Percentiles rank a stretch among this genome's conserved stretches.
These are phyloP conservation scores for Laspeyria flexula DNA, from an alignment of 2,888 invertebrate genomes.

Conservation along the genomic window DNA sequence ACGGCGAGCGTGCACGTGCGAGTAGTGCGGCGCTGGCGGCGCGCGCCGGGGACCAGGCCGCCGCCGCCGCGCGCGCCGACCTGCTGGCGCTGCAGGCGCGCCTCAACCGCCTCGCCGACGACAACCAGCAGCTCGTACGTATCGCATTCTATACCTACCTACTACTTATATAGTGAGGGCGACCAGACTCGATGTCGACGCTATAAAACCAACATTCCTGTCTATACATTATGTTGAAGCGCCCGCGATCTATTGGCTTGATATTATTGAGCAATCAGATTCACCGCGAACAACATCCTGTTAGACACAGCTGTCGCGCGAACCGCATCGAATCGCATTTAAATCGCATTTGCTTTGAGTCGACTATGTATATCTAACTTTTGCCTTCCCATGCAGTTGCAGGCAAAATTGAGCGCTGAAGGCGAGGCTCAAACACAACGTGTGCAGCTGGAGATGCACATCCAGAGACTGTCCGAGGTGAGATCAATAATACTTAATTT, in stretches of 20 bases:
- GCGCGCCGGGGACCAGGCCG: slow-evolving; percentile 82
- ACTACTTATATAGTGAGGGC: too few species aligned
- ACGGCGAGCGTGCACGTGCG: slow-evolving; percentile 88
- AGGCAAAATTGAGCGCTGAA: slow-evolving; percentile 83
- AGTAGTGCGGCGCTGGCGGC: slow-evolving; percentile 87
- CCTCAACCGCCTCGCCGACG: slow-evolving; percentile 87
- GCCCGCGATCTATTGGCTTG: too few species aligned
- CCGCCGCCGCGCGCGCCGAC: slow-evolving; percentile 88
- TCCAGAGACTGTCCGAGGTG: slow-evolving; percentile 87
- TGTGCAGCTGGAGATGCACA: slow-evolving; percentile 88
- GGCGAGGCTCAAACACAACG: slow-evolving; percentile 86
- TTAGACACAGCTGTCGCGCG: too few species aligned
- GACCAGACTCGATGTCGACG: too few species aligned
- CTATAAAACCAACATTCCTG: too few species aligned
- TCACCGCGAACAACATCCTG: too few species aligned
- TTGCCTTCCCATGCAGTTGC: slow-evolving; percentile 66
- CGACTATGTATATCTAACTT: too few species aligned
- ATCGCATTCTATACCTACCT: neutral
- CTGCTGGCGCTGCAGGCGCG: slow-evolving; percentile 87
- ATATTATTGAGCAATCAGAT: too few species aligned
- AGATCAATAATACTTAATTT: too few species aligned
- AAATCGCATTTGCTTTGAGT: too few species aligned
- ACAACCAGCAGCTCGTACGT: slow-evolving; percentile 84
- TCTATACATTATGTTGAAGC: too few species aligned
- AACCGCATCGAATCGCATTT: too few species aligned